Evolutionary conservation across 1,140 invertebrate species (phyloP).

Genomic region (Leucophenga varia): DNA sequence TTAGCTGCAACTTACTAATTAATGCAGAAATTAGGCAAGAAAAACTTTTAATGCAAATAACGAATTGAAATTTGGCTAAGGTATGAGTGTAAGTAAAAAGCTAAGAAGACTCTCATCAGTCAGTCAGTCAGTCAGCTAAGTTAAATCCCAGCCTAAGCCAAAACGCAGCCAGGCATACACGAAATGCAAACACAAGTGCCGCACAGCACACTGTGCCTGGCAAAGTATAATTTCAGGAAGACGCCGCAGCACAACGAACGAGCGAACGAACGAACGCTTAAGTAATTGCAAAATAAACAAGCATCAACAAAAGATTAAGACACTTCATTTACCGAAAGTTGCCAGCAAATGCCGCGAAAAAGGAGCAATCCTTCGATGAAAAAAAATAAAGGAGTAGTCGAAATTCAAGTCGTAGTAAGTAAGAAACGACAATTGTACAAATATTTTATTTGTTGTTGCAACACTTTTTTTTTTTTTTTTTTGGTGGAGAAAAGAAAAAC

Average conservation of each 20-base stretch:
- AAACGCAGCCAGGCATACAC: slow-evolving; percentile 15
- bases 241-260: slow-evolving; percentile 40
- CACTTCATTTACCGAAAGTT: slow-evolving; percentile 18
- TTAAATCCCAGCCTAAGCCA: slow-evolving; percentile 11
- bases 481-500: too few species aligned
- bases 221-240: background rate
- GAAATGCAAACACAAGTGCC: slow-evolving; percentile 6
- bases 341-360: slow-evolving; percentile 8
- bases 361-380: background rate
- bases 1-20: slow-evolving; percentile 29
- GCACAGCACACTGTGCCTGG: slow-evolving; percentile 11
- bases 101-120: too few species aligned
- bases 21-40: slow-evolving; percentile 52
- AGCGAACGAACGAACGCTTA: slow-evolving; percentile 54
- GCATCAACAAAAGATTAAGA: slow-evolving; percentile 55
- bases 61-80: too few species aligned
- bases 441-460: slow-evolving; percentile 34
- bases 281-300: slow-evolving; percentile 55
- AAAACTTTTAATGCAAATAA: slow-evolving; percentile 20
- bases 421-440: slow-evolving; percentile 38
- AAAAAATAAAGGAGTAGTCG: background rate
- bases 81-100: too few species aligned
- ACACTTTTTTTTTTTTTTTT: too few species aligned
- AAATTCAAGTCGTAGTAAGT: too few species aligned
- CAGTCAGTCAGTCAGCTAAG: too few species aligned